Evolutionary conservation across 30 jellyfish, hydroid and myxozoan genomes (phyloP).

Genomic region (Chrysaora quinquecirrha): DNA sequence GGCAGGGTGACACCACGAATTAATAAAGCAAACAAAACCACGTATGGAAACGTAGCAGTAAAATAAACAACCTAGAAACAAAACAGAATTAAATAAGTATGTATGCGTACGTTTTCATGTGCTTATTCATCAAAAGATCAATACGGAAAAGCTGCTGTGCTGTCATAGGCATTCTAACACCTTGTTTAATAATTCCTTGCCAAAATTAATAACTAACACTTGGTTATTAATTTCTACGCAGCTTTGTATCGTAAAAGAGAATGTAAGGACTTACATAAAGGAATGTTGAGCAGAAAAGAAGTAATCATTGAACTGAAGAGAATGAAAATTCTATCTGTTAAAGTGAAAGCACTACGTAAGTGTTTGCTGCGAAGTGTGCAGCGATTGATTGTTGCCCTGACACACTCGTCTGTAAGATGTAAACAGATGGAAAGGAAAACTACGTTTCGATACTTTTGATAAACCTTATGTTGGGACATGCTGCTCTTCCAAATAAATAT

Average conservation of each 20-base stretch:
- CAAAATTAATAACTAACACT: background rate
- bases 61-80: constrained; percentile 76
- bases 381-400: too few relatives aligned
- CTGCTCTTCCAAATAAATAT: too few relatives aligned
- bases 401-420: too few relatives aligned
- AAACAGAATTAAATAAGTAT: background rate
- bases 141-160: background rate
- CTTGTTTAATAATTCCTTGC: background rate
- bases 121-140: background rate
- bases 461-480: too few relatives aligned
- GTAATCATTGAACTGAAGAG: too few relatives aligned
- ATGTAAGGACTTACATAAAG: too few relatives aligned
- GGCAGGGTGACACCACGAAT: constrained; percentile 84
- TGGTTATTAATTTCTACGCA: background rate
- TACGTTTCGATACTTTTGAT: too few relatives aligned
- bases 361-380: too few relatives aligned
- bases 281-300: too few relatives aligned
- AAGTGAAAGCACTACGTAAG: too few relatives aligned
- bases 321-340: too few relatives aligned
- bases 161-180: background rate
- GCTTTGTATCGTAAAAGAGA: background rate
- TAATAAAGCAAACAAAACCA: constrained; percentile 65
- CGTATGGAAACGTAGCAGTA: constrained; percentile 91
- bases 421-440: too few relatives aligned
- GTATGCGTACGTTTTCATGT: background rate